Evolutionary conservation across 2,888 invertebrate species (phyloP), one percentile per base, ranked within the genome.

Genomic region (Sinelater perroti): DNA sequence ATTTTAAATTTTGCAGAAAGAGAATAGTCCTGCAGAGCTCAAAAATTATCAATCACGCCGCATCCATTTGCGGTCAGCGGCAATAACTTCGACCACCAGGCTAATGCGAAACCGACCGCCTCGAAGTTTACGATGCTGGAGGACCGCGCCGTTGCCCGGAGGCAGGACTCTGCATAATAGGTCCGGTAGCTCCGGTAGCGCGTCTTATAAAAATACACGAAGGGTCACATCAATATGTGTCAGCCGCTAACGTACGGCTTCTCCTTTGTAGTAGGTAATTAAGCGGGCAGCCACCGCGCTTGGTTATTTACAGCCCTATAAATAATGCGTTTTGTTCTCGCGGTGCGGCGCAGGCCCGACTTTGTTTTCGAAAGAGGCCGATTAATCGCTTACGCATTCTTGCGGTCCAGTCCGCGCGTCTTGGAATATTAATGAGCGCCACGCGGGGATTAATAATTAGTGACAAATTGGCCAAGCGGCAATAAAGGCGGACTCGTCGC

Each of bases 131-230:
- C n/a, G 30, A 33, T 24, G 36, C 40, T 10, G 16, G 30, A 28
- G 14, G 28, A 21, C 51, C 51, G 51, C 51, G 33, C 21, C 40
- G 28, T 8, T 16, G 24, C 7, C 20, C 16, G 20, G 11, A 16
- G 52, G 52, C 42, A 31, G 10, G 11, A 5, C 45, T 28, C 16
- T 45, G 53, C 53, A 53, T 53, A 53, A 45, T 51, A 44, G 45
- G 31, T 53, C 42, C 53, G 45, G 53, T 53, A 53, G 53, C 53
- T 30, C 5, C 52, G 44, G 52, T 51, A 51, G 50, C 38, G 17
- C 26, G 33, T 42, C 53, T 42, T 54, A 38, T 31, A 38, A 31
- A 46, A 45, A 36, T 26, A 18, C 35, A 53, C 45, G 46, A 51
- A 40, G 51, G 51, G 38, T 28, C 24, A 45, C 38, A 38, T 38